phyloP scores from a whole-genome alignment of 2,113 vertebrate species.

The Amia ocellicauda region DNA sequence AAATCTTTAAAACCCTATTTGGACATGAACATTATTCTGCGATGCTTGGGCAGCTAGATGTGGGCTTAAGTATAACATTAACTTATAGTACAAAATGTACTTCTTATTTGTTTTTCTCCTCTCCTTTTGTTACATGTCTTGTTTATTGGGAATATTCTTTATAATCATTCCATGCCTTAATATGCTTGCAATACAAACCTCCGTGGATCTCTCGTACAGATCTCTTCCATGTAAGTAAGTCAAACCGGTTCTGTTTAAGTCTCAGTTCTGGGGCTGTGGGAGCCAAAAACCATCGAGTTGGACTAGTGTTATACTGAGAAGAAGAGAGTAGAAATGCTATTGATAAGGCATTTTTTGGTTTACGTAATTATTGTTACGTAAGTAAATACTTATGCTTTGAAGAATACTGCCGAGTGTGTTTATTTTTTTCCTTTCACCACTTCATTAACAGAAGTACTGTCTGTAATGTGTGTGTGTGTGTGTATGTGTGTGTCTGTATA shows the following conservation, averaged over 20 bases:
- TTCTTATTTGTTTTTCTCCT: too few relatives aligned
- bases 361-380: conserved; percentile 81
- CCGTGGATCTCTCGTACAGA: conserved; percentile 74
- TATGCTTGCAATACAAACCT: conserved; percentile 89
- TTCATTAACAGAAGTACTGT: conserved; percentile 98
- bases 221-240: conserved; percentile 73
- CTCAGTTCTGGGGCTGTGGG: conserved; percentile 82
- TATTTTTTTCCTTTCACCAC: conserved; percentile 94
- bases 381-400: conserved; percentile 85
- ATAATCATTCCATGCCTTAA: conserved; percentile 99
- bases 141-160: conserved; percentile 94
- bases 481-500: conserved; percentile 25
- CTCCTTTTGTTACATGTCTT: conserved; percentile 93
- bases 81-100: conserved; percentile 93
- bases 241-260: conserved; percentile 61
- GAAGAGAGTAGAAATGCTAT: conserved; percentile 46
- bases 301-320: conserved; percentile 62
- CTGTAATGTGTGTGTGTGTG: conserved; percentile 74
- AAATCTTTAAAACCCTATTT: conserved; percentile 72
- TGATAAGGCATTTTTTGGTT: conserved; percentile 41
- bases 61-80: conserved; percentile 94
- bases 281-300: conserved; percentile 83
- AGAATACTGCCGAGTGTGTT: conserved; percentile 94
- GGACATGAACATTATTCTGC: conserved; percentile 83
- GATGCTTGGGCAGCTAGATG: conserved; percentile 98